Evolutionary conservation across 2,888 invertebrate species (phyloP).

Genomic region (Eurois occulta): DNA sequence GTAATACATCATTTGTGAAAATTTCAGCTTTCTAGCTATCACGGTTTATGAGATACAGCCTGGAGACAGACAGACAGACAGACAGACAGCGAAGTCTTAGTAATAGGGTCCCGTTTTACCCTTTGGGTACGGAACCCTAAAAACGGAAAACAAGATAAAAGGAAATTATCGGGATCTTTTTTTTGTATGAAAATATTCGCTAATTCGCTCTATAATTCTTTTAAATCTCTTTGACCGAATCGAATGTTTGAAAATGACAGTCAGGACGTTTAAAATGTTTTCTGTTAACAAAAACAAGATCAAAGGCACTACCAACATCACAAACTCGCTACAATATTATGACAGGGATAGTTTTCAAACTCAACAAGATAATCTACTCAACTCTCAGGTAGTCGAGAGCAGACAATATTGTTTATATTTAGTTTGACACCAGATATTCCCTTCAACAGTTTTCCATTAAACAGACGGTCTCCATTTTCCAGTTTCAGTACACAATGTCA

Average conservation of each 20-base stretch:
- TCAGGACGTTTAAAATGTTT: not conserved
- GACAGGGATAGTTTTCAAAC: constrained; percentile 27
- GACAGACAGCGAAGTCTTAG: no score
- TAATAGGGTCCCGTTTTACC: no score
- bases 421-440: constrained; percentile 31
- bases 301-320: not conserved
- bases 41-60: no score
- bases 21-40: no score
- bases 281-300: not conserved
- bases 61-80: no score
- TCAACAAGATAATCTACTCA: constrained; percentile 32
- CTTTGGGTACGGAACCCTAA: no score
- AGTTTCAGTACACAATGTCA: constrained; percentile 12
- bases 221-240: not conserved
- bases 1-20: no score
- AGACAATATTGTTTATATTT: constrained; percentile 43
- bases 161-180: no score
- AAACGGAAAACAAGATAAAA: no score
- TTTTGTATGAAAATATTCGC: no score
- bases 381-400: constrained; percentile 32
- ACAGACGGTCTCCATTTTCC: constrained; percentile 24
- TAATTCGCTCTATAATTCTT: no score
- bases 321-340: constrained; percentile 9
- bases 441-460: constrained; percentile 17
- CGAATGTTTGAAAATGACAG: not conserved